These are phyloP conservation scores for Zoroaster sp. DNA, from an alignment of 53 echinoderm and acorn worm genomes.

Conservation along the genomic window DNA sequence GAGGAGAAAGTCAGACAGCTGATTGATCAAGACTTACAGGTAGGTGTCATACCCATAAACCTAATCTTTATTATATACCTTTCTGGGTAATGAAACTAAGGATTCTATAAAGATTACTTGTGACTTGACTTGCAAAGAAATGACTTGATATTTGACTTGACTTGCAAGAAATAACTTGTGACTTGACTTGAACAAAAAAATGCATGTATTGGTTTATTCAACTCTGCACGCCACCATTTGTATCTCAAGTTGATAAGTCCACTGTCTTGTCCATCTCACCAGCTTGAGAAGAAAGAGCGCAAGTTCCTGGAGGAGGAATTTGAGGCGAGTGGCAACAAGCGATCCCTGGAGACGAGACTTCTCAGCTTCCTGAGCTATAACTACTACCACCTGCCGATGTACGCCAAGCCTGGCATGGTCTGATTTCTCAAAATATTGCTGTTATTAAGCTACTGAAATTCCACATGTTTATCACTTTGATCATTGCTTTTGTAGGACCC, in stretches of 20 bases:
- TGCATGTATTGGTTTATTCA: not conserved
- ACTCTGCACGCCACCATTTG: too few relatives aligned
- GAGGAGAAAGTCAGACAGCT: conserved; percentile 95
- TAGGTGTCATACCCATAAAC: conserved; percentile 5
- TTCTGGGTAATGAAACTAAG: too few relatives aligned
- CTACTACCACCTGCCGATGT: conserved; percentile 97
- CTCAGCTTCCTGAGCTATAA: conserved; percentile 98
- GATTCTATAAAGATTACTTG: too few relatives aligned
- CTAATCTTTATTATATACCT: too few relatives aligned
- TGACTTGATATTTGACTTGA: too few relatives aligned
- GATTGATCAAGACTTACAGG: conserved; percentile 91
- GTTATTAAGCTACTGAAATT: not conserved
- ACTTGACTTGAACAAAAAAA: not conserved
- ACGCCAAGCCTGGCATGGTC: conserved; percentile 98
- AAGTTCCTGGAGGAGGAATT: conserved; percentile 84
- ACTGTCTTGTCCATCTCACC: not conserved
- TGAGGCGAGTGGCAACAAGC: conserved; percentile 71
- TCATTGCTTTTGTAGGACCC: too few relatives aligned
- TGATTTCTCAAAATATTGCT: not conserved
- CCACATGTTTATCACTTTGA: too few relatives aligned
- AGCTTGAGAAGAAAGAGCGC: conserved; percentile 88
- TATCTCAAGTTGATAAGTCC: not conserved
- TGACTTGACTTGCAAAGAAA: too few relatives aligned
- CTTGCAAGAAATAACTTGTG: not conserved
- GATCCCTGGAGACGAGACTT: conserved; percentile 88